These are phyloP conservation scores for Microcebus lehilahytsara DNA, from an alignment of 2,113 vertebrate species.

Conservation along the genomic window DNA sequence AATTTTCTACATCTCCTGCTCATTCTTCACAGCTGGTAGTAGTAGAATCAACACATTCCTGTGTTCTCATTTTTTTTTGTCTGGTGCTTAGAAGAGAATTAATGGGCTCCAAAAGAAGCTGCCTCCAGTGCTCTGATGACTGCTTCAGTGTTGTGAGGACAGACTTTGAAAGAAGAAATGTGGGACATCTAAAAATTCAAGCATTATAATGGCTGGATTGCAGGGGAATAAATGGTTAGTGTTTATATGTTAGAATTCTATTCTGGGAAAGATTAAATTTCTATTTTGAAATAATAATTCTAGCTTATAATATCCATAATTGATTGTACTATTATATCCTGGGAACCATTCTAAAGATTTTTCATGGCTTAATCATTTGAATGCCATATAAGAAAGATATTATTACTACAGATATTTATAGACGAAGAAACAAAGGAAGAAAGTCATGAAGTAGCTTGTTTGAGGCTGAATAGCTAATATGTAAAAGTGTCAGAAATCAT, in stretches of 20 bases:
- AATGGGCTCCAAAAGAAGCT: conserved; percentile 30
- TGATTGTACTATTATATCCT: neutral
- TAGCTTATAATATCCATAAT: neutral
- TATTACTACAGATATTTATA: neutral
- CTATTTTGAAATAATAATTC: neutral
- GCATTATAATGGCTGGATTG: neutral
- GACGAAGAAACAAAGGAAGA: neutral
- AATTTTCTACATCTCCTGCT: neutral
- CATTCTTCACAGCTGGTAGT: neutral
- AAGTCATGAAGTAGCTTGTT: neutral
- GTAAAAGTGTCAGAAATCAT: neutral
- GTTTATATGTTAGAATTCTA: neutral
- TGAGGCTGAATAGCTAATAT: neutral
- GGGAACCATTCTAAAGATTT: neutral
- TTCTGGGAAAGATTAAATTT: neutral
- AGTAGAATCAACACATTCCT: neutral
- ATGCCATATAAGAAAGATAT: neutral
- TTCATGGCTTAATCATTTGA: neutral
- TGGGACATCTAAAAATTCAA: neutral
- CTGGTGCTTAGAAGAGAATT: neutral
- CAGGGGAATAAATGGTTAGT: neutral
- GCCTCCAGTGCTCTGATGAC: neutral
- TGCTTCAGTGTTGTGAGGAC: neutral
- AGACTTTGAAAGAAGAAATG: conserved; percentile 11
- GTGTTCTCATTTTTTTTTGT: neutral